These are phyloP conservation scores for Callosobruchus maculatus DNA, from an alignment of 2,888 invertebrate genomes.

Conservation along the genomic window DNA sequence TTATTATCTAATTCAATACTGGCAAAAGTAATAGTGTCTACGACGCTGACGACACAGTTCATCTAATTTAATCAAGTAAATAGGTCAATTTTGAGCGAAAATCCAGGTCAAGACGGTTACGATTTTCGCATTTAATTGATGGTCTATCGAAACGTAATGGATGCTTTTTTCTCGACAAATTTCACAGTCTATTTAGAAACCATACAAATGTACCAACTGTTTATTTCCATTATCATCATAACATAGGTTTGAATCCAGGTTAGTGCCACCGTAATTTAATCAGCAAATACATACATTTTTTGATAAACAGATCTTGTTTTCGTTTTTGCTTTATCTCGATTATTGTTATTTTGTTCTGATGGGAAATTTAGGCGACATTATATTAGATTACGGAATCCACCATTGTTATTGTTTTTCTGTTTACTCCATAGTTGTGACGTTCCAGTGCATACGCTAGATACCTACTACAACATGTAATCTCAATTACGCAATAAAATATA, in stretches of 20 bases:
- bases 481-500: not conserved
- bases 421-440: too few relatives aligned
- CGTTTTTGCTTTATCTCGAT: not conserved
- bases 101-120: not conserved
- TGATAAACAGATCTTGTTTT: not conserved
- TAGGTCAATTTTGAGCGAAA: not conserved
- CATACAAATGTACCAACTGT: not conserved
- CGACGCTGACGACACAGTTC: not conserved
- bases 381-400: not conserved
- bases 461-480: not conserved
- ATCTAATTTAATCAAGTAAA: not conserved
- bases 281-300: not conserved
- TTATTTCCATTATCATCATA: not conserved
- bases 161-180: not conserved
- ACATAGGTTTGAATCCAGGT: not conserved
- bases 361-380: not conserved
- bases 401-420: not conserved
- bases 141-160: not conserved
- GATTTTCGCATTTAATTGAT: not conserved
- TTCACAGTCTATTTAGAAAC: not conserved
- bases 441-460: too few relatives aligned
- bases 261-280: not conserved
- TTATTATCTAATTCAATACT: too few relatives aligned
- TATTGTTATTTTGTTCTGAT: not conserved
- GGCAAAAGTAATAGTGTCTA: too few relatives aligned